phyloP scores from a whole-genome alignment of 2,888 invertebrate species.

The Acheta domesticus region DNA sequence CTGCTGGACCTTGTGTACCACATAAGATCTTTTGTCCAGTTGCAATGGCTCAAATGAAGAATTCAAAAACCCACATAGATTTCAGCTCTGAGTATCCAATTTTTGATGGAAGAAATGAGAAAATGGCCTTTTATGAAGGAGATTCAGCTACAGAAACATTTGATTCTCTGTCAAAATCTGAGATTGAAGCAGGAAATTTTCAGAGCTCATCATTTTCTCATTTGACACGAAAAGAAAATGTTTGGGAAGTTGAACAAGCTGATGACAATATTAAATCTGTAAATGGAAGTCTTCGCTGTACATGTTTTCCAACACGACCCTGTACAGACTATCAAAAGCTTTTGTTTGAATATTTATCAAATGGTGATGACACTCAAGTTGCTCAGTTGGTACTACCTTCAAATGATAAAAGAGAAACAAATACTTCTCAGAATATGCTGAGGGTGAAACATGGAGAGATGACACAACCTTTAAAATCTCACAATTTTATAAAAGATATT shows the following conservation, averaged over 20 bases:
- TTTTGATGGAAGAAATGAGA: neutral
- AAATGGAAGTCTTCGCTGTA: neutral
- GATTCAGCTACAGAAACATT: neutral
- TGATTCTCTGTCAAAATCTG: neutral
- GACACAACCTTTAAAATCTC: too few species aligned
- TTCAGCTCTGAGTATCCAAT: neutral
- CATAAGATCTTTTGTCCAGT: neutral
- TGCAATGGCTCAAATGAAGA: neutral
- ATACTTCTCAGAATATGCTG: too few species aligned
- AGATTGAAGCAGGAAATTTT: neutral
- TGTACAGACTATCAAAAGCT: constrained; percentile 26
- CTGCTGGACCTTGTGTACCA: neutral
- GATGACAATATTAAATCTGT: neutral
- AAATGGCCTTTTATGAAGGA: neutral
- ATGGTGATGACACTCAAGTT: neutral
- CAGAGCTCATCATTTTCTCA: neutral
- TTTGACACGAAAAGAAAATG: neutral
- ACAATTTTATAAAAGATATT: too few species aligned
- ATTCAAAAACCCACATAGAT: neutral
- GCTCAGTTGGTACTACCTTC: too few species aligned
- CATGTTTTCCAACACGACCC: constrained; percentile 23
- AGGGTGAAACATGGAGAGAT: too few species aligned
- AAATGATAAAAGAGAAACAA: too few species aligned
- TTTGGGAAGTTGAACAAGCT: constrained; percentile 24
- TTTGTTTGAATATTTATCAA: constrained; percentile 22